Base-by-base conservation (phyloP, 1,140 invertebrate genomes). In the Bombus sylvicola region DNA sequence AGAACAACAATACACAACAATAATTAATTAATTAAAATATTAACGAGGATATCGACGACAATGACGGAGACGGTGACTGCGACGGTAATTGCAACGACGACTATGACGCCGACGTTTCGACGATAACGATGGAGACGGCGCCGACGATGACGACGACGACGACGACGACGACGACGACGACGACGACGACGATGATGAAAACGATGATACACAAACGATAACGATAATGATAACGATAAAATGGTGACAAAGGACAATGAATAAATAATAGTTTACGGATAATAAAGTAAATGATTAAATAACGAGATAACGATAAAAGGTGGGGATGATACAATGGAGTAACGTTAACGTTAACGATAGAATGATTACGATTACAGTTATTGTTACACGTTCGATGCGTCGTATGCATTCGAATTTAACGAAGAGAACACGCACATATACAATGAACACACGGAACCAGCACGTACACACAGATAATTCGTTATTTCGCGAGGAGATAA, bases 21-120 rank as follows among this genome's bases (percentile, higher is more conserved):
- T 94, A 93, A 92, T 88, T 77, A 91, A 88, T 85, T 81, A 72
- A 88, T 87, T 85, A 93, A 89, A 89, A 41, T n/a, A n/a, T 34
- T 34, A 34, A 64, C n/a, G 62, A 64, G 12, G 62, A 68, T 18
- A 22, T 43, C 5, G 34, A 83, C 43, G 28, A 64, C 9, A 31
- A 77, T 59, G 68, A 89, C 76, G 18, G 37, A 57, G 37, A 72
- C 53, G 22, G 73, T 68, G 34, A 66, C 22, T 25, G 62, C 31
- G 25, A 64, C 28, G 37, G 75, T 57, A 37, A 85, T 18, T 53
- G 6, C 59, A 31, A 85, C 39, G 39, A 62, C 8, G 53, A 31
- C 43, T 18, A 47, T 28, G n/a, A 41, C 13, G 41, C 41, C 28
- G 69, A 47, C 22, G 43, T 66, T 75, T 53, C 18, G 34, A 75